Base-by-base conservation (phyloP, 2,113 vertebrate genomes). In the Ariopsis seemanni region DNA sequence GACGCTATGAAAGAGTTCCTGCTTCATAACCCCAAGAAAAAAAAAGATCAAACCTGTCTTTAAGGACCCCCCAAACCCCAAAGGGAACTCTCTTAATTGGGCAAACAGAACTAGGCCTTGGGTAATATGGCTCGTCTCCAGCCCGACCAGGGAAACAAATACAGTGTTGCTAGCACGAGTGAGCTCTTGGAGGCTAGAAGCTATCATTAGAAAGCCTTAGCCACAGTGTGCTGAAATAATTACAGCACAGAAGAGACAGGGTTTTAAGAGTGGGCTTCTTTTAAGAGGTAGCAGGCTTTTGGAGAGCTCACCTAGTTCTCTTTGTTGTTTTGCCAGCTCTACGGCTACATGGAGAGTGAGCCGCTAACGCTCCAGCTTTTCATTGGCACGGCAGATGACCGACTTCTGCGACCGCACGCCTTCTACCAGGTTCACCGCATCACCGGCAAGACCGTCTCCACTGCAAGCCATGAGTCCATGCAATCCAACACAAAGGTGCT, bases 381-480 rank as follows among this genome's bases (percentile, higher is more conserved):
- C 94, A 99, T 99, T 0, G 98, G 98, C 88, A 99, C 98, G 0
- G 98, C 98, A 0, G 98, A 99, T n/a, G 98, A 99, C 95, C 93
- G 98, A 88, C 96, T 99, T 91, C 96, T 99, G 93, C 93, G 98
- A 84, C 98, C 98, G 0, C 98, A 99, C 53, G 98, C 98, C 90
- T 99, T 99, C 96, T 99, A 99, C 95, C 98, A 99, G 96, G 98
- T 99, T 74, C 98, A 99, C 90, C 97, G 98, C 4, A 99, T 99
- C 95, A 99, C 98, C 0, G 98, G 98, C 57, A 99, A 99, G 95
- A 99, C 98, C 0, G 98, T 99, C 85, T 98, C 97, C 90, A 99
- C 98, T 27, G 97, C 96, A 91, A 99, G 98, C 94, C 98, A 99
- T 0, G 98, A 99, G 93, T 96, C 95, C 50, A 91, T 99, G 89